Percentiles rank a stretch among this genome's conserved stretches.
These are phyloP conservation scores for Cerceris rybyensis DNA, from an alignment of 2,888 invertebrate species.

Conservation along the genomic window DNA sequence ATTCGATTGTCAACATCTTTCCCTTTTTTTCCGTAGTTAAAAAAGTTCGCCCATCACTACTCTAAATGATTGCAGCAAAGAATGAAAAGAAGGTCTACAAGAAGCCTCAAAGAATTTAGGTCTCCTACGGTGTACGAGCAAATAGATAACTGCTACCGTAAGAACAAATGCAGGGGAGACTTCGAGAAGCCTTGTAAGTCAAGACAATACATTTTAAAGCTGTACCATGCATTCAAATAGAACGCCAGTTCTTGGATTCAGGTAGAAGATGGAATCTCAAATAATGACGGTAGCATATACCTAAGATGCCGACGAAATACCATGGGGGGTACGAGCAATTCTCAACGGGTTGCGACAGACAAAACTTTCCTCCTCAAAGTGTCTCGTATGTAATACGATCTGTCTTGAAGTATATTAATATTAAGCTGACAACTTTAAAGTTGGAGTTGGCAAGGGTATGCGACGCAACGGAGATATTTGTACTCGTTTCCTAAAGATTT, in stretches of 20 bases:
- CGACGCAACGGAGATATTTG: conserved; percentile 8
- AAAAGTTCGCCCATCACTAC: background rate
- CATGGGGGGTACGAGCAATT: conserved; percentile 12
- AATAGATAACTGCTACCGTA: background rate
- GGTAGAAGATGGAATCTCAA: conserved; percentile 27
- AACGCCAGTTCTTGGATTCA: conserved; percentile 7
- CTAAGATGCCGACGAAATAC: conserved; percentile 2
- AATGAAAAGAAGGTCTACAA: background rate
- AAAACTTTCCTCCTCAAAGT: conserved; percentile 23
- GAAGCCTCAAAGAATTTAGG: background rate
- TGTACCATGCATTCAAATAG: conserved; percentile 29
- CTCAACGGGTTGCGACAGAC: background rate
- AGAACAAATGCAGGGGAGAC: conserved; percentile 3
- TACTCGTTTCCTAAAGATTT: conserved; percentile 7
- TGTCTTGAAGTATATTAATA: conserved; percentile 38
- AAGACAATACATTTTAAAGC: conserved; percentile 16
- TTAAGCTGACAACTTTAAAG: conserved; percentile 18
- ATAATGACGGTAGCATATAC: conserved; percentile 8
- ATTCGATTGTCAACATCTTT: no score
- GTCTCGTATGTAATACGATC: conserved; percentile 6
- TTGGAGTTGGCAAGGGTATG: background rate
- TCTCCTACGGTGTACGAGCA: background rate
- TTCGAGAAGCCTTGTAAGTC: conserved; percentile 7
- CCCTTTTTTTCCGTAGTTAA: background rate
- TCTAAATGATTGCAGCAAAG: background rate